A percentile compares a stretch with the other conserved stretches of the same genome.
Evolutionary conservation across 2,113 vertebrate genomes (phyloP).

Genomic region (Triplophysa rosa): DNA sequence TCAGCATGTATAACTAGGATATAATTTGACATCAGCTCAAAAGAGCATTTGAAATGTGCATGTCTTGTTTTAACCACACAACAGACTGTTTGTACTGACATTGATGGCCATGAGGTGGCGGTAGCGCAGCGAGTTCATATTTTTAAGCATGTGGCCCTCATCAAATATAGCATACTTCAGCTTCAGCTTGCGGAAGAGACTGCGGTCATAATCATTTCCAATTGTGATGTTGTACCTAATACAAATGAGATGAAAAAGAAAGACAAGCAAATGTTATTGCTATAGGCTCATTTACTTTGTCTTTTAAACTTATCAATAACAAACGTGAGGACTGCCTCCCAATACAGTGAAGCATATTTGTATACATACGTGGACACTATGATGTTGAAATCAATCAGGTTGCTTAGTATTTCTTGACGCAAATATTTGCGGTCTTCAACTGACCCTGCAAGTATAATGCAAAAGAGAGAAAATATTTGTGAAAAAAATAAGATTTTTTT

Average conservation of each 20-base stretch:
- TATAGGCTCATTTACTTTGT: background rate
- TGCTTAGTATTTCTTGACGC: constrained; percentile 83
- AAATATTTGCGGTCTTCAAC: constrained; percentile 88
- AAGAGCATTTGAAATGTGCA: too few species aligned
- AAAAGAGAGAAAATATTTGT: too few species aligned
- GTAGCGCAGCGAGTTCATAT: constrained; percentile 93
- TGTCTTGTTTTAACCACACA: background rate
- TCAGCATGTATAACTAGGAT: background rate
- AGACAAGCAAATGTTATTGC: background rate
- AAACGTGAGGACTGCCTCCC: background rate
- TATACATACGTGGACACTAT: constrained; percentile 92
- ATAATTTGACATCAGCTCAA: too few species aligned
- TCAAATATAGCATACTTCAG: constrained; percentile 93
- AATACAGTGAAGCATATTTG: background rate
- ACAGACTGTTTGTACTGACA: constrained; percentile 70
- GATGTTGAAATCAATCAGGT: constrained; percentile 82
- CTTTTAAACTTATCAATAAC: background rate
- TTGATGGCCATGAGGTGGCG: constrained; percentile 95
- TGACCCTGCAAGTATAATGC: constrained; percentile 74
- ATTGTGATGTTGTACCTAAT: constrained; percentile 89
- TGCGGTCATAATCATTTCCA: constrained; percentile 85
- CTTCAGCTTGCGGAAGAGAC: constrained; percentile 85
- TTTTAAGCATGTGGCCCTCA: constrained; percentile 98
- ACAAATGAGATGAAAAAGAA: background rate
- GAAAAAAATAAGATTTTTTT: background rate